These are phyloP conservation scores for Tetramorium bicarinatum DNA, from an alignment of 2,888 invertebrate species.

Conservation along the genomic window DNA sequence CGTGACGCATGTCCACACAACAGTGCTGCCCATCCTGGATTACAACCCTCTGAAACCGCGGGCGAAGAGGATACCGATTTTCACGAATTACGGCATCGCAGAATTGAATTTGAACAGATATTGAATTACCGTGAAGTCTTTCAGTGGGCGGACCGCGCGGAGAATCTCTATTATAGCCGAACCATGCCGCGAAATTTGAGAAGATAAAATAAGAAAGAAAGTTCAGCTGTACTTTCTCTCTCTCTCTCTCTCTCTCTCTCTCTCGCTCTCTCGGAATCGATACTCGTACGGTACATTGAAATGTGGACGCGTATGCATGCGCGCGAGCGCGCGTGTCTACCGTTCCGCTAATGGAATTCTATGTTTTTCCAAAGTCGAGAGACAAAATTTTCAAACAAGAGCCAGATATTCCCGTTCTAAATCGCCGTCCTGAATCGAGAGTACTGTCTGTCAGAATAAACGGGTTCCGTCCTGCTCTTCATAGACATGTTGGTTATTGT, in stretches of 20 bases:
- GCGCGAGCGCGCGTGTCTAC: not conserved
- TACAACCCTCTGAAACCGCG: conserved; percentile 65
- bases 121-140: conserved; percentile 51
- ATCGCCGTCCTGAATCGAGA: conserved; percentile 9
- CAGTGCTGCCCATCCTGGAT: conserved; percentile 63
- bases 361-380: not conserved
- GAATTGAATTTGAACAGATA: conserved; percentile 67
- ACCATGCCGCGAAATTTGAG: conserved; percentile 21
- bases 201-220: conserved; percentile 31
- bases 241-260: not conserved
- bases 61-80: conserved; percentile 64
- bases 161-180: not conserved
- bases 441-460: conserved; percentile 31
- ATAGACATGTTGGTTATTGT: conserved; percentile 54
- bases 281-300: conserved; percentile 21
- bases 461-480: conserved; percentile 25
- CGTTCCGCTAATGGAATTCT: conserved; percentile 19
- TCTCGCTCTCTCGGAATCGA: not conserved
- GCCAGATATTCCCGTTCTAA: conserved; percentile 4
- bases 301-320: not conserved
- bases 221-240: not conserved
- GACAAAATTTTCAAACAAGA: conserved; percentile 18
- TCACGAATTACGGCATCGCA: conserved; percentile 59
- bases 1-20: not conserved
- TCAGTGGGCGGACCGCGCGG: not conserved